A percentile compares a stretch with the other conserved stretches of the same genome.
Evolutionary conservation across 2,888 invertebrate genomes (phyloP).

Genomic region (Hemaris fuciformis): DNA sequence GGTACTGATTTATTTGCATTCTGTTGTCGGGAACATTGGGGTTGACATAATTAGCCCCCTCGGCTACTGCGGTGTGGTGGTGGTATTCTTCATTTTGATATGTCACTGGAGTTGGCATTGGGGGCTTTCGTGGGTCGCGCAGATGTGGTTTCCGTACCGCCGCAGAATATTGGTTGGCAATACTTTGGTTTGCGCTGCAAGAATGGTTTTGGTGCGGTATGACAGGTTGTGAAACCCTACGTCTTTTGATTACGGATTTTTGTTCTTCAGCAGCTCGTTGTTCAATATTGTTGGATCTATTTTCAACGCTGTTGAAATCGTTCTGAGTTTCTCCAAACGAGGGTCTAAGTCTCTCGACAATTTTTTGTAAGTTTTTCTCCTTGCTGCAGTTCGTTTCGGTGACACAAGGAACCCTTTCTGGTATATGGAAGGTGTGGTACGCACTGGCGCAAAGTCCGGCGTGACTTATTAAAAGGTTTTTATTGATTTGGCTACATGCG

Average conservation of each 20-base stretch:
- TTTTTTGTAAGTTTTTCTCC: neutral
- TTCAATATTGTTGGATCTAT: no score
- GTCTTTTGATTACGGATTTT: neutral
- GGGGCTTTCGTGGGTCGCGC: neutral
- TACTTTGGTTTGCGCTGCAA: neutral
- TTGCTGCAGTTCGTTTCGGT: neutral
- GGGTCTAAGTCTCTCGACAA: neutral
- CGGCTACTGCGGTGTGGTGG: neutral
- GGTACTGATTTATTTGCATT: neutral
- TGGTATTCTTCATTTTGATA: neutral
- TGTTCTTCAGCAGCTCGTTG: neutral
- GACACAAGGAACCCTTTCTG: neutral
- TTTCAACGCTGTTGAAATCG: no score
- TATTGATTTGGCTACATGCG: neutral
- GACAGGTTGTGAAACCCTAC: neutral
- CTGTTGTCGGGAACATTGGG: neutral
- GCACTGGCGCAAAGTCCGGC: neutral
- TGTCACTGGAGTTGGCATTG: neutral
- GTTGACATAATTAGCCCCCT: neutral
- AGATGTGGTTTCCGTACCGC: neutral
- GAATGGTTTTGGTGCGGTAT: neutral
- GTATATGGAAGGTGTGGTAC: neutral
- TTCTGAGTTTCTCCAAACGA: neutral
- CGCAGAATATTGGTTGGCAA: neutral
- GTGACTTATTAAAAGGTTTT: neutral